Percentiles rank a stretch among this genome's conserved stretches.
phyloP scores from a whole-genome alignment of 2,113 vertebrate species.

The Carlito syrichta region DNA sequence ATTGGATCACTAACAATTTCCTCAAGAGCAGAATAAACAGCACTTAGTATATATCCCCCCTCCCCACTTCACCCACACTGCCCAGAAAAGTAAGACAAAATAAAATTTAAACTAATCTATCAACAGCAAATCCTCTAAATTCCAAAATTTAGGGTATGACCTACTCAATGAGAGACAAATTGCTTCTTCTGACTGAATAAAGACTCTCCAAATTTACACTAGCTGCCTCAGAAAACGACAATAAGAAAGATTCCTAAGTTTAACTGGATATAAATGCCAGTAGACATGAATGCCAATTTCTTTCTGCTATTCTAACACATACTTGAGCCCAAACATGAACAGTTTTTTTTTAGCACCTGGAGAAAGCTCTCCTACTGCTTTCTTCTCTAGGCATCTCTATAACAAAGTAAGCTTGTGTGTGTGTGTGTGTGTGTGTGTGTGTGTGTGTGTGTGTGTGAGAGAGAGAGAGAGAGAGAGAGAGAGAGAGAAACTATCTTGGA shows the following conservation, averaged over 20 bases:
- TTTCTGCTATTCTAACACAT: not conserved
- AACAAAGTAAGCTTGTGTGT: fast-evolving
- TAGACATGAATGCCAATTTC: not conserved
- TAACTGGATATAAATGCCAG: not conserved
- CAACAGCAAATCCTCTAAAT: not conserved
- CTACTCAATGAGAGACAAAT: not conserved
- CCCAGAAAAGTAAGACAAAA: not conserved
- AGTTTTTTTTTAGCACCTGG: not conserved
- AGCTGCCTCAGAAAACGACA: not conserved
- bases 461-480: too few species aligned
- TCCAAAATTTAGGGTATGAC: not conserved
- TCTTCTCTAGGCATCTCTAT: not conserved
- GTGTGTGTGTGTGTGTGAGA: too few species aligned
- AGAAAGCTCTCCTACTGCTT: not conserved
- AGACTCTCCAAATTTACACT: not conserved
- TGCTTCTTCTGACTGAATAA: not conserved
- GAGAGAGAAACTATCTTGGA: too few species aligned
- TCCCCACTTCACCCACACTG: not conserved
- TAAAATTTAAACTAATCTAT: not conserved
- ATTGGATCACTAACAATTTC: not conserved
- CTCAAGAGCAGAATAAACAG: not conserved
- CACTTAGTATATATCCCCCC: not conserved
- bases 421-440: not conserved
- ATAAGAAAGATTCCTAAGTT: not conserved
- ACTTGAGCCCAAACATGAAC: not conserved